Evolutionary conservation across 2,113 vertebrate genomes (phyloP).

Genomic region (Sceloporus undulatus): DNA sequence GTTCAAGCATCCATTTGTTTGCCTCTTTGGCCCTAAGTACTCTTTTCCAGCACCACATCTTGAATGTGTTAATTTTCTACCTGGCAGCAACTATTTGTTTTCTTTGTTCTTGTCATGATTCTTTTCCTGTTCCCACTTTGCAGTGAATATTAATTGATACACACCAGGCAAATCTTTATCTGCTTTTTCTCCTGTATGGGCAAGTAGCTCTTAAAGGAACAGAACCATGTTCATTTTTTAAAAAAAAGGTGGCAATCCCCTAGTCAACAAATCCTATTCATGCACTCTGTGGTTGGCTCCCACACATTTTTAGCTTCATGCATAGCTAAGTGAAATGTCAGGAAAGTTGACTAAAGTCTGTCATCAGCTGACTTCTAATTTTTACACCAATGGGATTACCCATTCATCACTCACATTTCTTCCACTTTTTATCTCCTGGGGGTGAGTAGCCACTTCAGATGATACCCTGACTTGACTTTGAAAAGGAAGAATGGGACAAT

Average conservation of each 20-base stretch:
- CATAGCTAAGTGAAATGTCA: slow-evolving; percentile 17
- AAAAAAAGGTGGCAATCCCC: background rate
- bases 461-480: background rate
- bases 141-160: background rate
- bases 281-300: background rate
- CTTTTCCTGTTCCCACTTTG: too few species aligned
- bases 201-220: background rate
- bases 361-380: background rate
- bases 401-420: background rate
- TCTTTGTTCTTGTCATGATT: background rate
- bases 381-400: slow-evolving; percentile 20
- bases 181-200: background rate
- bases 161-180: background rate
- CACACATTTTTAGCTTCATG: background rate
- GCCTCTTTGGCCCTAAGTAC: too few species aligned
- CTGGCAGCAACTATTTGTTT: background rate
- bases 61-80: too few species aligned
- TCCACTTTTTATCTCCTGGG: background rate
- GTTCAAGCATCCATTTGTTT: too few species aligned
- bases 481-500: background rate
- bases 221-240: background rate
- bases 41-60: too few species aligned
- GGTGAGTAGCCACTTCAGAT: slow-evolving; percentile 2
- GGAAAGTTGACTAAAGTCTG: background rate
- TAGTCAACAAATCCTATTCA: background rate